Conservation (phyloP, 2,888 invertebrate species). For the Synergus laeviventris region DNA sequence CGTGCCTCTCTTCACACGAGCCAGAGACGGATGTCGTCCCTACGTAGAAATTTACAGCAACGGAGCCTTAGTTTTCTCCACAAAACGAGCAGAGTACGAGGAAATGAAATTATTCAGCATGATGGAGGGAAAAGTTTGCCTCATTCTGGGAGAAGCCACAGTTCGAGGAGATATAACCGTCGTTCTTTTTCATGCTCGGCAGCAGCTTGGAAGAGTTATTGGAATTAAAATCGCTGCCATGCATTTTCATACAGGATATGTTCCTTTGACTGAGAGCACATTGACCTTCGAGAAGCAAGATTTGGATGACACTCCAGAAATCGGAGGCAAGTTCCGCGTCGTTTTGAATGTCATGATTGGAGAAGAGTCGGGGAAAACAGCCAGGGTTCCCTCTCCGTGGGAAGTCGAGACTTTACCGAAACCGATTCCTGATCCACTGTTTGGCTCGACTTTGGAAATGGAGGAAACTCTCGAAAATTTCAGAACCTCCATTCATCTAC, state of each 20-base stretch:
- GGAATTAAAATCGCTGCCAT: slow-evolving; percentile 91
- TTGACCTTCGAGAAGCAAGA: slow-evolving; percentile 86
- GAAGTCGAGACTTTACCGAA: slow-evolving; percentile 80
- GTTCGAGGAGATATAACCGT: slow-evolving; percentile 92
- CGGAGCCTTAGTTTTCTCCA: slow-evolving; percentile 88
- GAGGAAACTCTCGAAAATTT: slow-evolving; percentile 91
- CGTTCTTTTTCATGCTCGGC: slow-evolving; percentile 89
- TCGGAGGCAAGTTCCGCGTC: slow-evolving; percentile 82
- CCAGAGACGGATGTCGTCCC: slow-evolving; percentile 95
- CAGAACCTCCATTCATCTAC: slow-evolving; percentile 56
- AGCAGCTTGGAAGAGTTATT: slow-evolving; percentile 88
- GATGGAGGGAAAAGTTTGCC: slow-evolving; percentile 83
- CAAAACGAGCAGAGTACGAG: slow-evolving; percentile 90
- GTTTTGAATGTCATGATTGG: slow-evolving; percentile 85
- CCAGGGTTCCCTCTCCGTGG: slow-evolving; percentile 86
- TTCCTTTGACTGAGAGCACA: slow-evolving; percentile 85
- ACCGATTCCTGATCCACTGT: slow-evolving; percentile 80
- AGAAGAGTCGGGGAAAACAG: slow-evolving; percentile 82
- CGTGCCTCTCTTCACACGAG: slow-evolving; percentile 94
- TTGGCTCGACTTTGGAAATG: slow-evolving; percentile 87
- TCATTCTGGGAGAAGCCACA: slow-evolving; percentile 77
- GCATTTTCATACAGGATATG: slow-evolving; percentile 93
- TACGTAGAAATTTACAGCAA: slow-evolving; percentile 95
- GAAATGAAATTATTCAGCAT: slow-evolving; percentile 86
- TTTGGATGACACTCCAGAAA: slow-evolving; percentile 88